Evolutionary conservation across 2,797 vertebrate species (phyloP).

Genomic region (Epinephelus malabaricus): DNA sequence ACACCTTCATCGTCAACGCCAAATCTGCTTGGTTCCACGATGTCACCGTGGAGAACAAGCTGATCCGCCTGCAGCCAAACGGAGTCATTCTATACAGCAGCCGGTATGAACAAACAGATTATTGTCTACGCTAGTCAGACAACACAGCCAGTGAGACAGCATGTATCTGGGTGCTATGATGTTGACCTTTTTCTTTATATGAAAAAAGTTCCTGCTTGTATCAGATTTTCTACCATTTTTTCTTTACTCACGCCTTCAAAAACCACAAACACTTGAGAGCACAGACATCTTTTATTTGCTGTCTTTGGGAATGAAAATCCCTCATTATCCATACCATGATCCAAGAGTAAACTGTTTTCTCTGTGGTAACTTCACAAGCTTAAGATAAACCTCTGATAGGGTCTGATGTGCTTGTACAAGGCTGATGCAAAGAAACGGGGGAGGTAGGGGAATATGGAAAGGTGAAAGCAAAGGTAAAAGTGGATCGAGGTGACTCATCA

Average conservation of each 20-base stretch:
- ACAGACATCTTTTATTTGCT: slow-evolving; percentile 9
- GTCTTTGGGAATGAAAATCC: slow-evolving; percentile 22
- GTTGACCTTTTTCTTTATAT: not conserved
- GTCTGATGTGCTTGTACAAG: slow-evolving; percentile 10
- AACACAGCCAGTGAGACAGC: not conserved
- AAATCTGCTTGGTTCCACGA: slow-evolving; percentile 99
- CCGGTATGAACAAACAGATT: slow-evolving; percentile 80
- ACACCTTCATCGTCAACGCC: slow-evolving; percentile 99
- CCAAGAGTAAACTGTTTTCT: slow-evolving; percentile 11
- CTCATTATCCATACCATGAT: not conserved
- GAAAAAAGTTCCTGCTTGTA: not conserved
- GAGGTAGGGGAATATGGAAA: not conserved
- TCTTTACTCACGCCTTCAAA: not conserved
- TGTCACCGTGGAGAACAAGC: slow-evolving; percentile 98
- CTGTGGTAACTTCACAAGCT: not conserved
- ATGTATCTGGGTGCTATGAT: not conserved
- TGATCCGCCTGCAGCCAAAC: slow-evolving; percentile 96
- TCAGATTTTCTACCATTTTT: not conserved
- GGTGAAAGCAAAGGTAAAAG: not conserved
- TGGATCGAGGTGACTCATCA: slow-evolving; percentile 10
- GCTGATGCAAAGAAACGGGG: not conserved
- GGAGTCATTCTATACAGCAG: slow-evolving; percentile 98
- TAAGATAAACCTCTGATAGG: not conserved
- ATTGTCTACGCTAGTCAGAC: not conserved
- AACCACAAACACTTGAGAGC: not conserved